A percentile compares a stretch with the other conserved stretches of the same genome.
These are phyloP conservation scores for Drosophila punjabiensis DNA, from an alignment of 1,140 invertebrate species.

Conservation along the genomic window DNA sequence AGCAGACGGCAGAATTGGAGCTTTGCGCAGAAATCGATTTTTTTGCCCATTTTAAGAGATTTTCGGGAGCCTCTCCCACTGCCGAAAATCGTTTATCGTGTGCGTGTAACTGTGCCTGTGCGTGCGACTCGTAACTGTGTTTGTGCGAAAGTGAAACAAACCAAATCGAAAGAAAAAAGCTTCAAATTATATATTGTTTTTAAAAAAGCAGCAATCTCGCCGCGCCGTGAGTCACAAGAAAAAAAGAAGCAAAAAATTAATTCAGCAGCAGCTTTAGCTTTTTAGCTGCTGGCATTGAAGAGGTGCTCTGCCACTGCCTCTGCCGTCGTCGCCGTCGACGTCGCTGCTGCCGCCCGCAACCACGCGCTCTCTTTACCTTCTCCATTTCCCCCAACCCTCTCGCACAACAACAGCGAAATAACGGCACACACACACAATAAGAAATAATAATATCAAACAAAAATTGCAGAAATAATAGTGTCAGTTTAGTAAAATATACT, in stretches of 20 bases:
- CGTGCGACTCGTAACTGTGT: conserved; percentile 18
- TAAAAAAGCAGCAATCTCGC: conserved; percentile 4
- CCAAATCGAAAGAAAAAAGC: conserved; percentile 41
- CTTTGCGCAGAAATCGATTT: conserved; percentile 84
- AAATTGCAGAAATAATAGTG: conserved; percentile 41
- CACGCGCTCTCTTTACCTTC: conserved; percentile 29
- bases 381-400: conserved; percentile 3
- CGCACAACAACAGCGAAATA: conserved; percentile 20
- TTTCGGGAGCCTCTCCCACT: conserved; percentile 51
- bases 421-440: conserved; percentile 21
- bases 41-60: conserved; percentile 78
- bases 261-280: conserved; percentile 57
- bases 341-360: conserved; percentile 38
- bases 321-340: conserved; percentile 17
- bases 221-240: conserved; percentile 33
- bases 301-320: conserved; percentile 48
- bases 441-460: conserved; percentile 68
- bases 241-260: conserved; percentile 28
- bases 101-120: conserved; percentile 35
- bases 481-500: conserved; percentile 25
- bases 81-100: conserved; percentile 45
- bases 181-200: conserved; percentile 43
- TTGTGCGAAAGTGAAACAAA: conserved; percentile 56
- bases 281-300: conserved; percentile 68
- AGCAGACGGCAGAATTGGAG: conserved; percentile 69